Base-by-base conservation (phyloP, 2,888 invertebrate genomes). In the Lumbricus terrestris region DNA sequence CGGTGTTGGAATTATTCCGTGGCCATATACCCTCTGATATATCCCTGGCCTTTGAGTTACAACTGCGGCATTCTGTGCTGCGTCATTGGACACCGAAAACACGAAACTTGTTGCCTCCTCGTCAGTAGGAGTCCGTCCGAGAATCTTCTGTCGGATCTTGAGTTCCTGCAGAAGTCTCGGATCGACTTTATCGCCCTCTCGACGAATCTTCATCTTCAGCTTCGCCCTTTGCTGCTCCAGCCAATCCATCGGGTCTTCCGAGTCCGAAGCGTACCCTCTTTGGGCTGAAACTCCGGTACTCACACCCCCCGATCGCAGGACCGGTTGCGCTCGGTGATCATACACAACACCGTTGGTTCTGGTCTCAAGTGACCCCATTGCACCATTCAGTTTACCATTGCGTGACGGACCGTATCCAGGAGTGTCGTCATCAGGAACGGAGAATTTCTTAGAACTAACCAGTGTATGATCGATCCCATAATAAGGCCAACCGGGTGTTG, bases 191-290 rank as follows among this genome's bases (percentile, higher is more conserved):
- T 3, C n/a, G 69, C 8, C 69, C 0, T n/a, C 69, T 69, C 69
- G 29, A n/a, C 6, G 11, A n/a, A 29, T 29, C 69, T 8, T 69
- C 69, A 69, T 8, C 69, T 69, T 69, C 29, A 95, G 92, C 91
- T 95, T 95, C 88, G 92, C 92, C 92, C 94, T 94, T 92, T 95
- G 95, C 91, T 94, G 93, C 91, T 94, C 93, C 38, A 95, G 92
- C 95, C 95, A 95, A 35, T 94, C 93, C 54, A 92, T 34, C 20
- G 83, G 82, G 18, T 90, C 90, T 89, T 92, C 92, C 29, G 92
- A 91, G 54, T 92, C 92, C 23, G 92, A 92, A 13, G 89, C 89
- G 89, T 92, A 92, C 29, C 88, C 90, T 18, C 91, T 88, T n/a
- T 69, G 69, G 13, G n/a, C 69, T 29, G 69, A 69, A 69, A 69